Evolutionary conservation across 1,140 invertebrate species (phyloP), one percentile per base, ranked within the genome.

Genomic region (Ceratosolen solmsi): DNA sequence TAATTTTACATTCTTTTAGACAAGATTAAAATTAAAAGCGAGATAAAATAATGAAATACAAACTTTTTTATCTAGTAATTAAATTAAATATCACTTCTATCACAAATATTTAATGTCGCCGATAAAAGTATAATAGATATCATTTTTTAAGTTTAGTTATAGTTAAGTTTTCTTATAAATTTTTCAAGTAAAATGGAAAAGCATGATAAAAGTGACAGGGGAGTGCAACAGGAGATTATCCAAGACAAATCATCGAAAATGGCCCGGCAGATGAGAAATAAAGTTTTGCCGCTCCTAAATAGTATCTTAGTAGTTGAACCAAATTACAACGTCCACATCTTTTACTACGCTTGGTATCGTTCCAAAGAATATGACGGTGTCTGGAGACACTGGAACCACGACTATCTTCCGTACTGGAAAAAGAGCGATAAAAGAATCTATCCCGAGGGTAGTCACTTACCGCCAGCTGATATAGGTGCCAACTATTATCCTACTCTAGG

Each of bases 311-410:
- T 85, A 1, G 30, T 88, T 9, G 82, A 88, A 30, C 88, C 90
- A 7, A 92, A 92, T 85, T 91, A 91, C 79, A 91, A 92, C 79
- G 86, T 92, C 33, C 92, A 92, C 83, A 90, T 91, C 58, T 93
- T 93, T 86, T 93, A 93, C 84, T 93, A 92, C 82, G 86, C 91
- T 11, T 93, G 92, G 92, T 93, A 92, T 85, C 89, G 89, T 20
- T 92, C 91, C 56, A 51, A 86, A n/a, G 82, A 85, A 58, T 88
- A 88, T 78, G 92, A 93, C 79, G 89, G 90, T 5, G 74, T 78
- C 15, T 93, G 91, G 89, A 88, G 87, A 79, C 92, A 92, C 70
- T 93, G 92, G 92, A 92, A 93, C 85, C 91, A 92, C 65, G 86
- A 89, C 36, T 91, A 91, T 82, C 81, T 92, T 38, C 89, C 90